Evolutionary conservation across 2,113 vertebrate genomes (phyloP).

Genomic region (Vicugna pacos): DNA sequence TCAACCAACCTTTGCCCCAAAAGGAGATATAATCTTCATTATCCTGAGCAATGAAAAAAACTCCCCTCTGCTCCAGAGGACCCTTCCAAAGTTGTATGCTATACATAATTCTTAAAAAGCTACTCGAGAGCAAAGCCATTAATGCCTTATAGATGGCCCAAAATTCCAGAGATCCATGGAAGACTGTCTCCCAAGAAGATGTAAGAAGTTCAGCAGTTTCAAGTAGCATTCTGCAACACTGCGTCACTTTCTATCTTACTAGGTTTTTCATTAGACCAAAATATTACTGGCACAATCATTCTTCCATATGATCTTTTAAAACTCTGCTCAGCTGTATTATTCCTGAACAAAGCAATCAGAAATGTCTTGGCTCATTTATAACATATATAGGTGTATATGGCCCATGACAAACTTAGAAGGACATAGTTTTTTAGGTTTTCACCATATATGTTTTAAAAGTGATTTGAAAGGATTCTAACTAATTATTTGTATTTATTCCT

Average conservation of each 20-base stretch:
- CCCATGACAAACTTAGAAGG: neutral
- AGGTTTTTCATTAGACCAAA: neutral
- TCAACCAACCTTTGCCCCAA: neutral
- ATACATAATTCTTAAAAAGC: neutral
- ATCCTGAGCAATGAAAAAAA: neutral
- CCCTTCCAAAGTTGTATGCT: neutral
- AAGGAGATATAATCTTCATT: neutral
- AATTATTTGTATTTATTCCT: conserved; percentile 33
- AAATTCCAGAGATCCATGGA: neutral
- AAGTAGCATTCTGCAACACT: neutral
- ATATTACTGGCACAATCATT: neutral
- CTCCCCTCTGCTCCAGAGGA: neutral
- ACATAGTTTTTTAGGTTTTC: neutral
- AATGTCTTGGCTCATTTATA: neutral
- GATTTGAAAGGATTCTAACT: neutral
- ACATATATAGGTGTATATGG: neutral
- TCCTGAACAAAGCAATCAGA: neutral
- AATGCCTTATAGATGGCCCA: neutral
- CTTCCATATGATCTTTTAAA: neutral
- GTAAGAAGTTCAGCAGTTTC: neutral
- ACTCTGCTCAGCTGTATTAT: neutral
- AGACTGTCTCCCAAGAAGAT: neutral
- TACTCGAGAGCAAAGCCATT: neutral
- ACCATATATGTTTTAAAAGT: neutral
- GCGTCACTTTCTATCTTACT: neutral